These are phyloP conservation scores for Gymnoscopelus braueri DNA, from an alignment of 2,797 vertebrate species.

Conservation along the genomic window DNA sequence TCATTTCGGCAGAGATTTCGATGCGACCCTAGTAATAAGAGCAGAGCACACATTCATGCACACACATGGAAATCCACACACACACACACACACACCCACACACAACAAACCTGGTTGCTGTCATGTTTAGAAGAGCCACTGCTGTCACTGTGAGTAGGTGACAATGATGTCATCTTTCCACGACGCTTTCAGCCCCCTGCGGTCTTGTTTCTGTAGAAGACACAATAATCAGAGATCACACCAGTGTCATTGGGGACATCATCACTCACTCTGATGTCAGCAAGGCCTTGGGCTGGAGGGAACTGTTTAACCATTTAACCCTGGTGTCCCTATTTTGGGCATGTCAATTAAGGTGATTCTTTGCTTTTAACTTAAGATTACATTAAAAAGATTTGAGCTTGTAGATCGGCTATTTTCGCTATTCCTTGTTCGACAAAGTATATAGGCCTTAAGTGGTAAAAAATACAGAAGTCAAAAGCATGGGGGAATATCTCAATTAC, in stretches of 20 bases:
- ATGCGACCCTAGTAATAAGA: no score
- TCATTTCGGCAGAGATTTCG: no score
- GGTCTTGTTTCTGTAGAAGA: slow-evolving; percentile 57
- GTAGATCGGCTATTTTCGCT: no score
- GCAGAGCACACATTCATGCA: not conserved
- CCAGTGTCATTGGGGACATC: slow-evolving; percentile 50
- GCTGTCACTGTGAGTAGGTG: slow-evolving; percentile 78
- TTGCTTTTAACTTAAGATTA: no score
- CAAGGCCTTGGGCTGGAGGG: slow-evolving; percentile 33
- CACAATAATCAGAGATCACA: slow-evolving; percentile 51
- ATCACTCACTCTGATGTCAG: slow-evolving; percentile 55
- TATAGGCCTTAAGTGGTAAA: no score
- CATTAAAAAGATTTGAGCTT: no score
- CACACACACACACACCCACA: not conserved
- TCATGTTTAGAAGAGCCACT: slow-evolving; percentile 74
- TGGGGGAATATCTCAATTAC: no score
- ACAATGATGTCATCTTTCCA: slow-evolving; percentile 70
- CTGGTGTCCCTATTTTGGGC: slow-evolving; percentile 5
- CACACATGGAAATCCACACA: not conserved
- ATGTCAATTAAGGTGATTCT: slow-evolving; percentile 8
- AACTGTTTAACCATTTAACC: no score
- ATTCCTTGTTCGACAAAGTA: no score
- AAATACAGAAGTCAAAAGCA: no score
- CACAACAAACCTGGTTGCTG: slow-evolving; percentile 59
- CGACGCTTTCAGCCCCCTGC: slow-evolving; percentile 34